Percentiles rank a stretch among this genome's conserved stretches.
Evolutionary conservation across 2,113 vertebrate genomes (phyloP).

Genomic region (Mirza zaza): DNA sequence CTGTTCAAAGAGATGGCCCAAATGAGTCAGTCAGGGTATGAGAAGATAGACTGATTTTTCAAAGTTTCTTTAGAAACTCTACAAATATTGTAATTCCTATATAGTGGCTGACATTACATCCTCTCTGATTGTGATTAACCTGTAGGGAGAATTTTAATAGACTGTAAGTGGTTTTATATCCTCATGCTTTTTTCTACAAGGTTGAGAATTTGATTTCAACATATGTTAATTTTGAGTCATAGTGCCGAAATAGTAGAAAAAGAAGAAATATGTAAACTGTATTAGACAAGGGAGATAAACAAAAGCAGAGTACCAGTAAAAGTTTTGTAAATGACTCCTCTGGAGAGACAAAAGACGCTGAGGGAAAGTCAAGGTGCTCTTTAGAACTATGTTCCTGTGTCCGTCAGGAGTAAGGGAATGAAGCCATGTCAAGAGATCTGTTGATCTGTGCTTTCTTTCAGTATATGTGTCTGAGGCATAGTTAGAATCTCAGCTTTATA

Average conservation of each 20-base stretch:
- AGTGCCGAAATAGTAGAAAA: neutral
- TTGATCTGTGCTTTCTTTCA: neutral
- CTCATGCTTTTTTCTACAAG: neutral
- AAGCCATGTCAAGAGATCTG: neutral
- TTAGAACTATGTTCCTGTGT: neutral
- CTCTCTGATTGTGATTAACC: neutral
- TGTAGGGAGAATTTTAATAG: neutral
- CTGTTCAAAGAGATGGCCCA: conserved; percentile 48
- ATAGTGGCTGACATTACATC: neutral
- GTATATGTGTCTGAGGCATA: neutral
- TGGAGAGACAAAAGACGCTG: neutral
- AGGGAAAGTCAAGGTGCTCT: neutral
- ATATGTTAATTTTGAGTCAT: neutral
- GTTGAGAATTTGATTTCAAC: neutral
- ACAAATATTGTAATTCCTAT: neutral
- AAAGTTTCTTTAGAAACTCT: neutral
- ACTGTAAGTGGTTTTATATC: neutral
- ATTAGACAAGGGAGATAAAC: neutral
- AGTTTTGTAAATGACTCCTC: neutral
- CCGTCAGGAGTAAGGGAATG: neutral
- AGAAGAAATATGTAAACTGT: conserved; percentile 20
- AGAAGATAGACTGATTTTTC: conserved; percentile 10
- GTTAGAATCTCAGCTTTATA: neutral
- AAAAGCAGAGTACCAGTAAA: neutral
- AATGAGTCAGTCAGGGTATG: neutral